Base-by-base conservation (phyloP, 1,140 invertebrate species). In the Drosophila ironensis region DNA sequence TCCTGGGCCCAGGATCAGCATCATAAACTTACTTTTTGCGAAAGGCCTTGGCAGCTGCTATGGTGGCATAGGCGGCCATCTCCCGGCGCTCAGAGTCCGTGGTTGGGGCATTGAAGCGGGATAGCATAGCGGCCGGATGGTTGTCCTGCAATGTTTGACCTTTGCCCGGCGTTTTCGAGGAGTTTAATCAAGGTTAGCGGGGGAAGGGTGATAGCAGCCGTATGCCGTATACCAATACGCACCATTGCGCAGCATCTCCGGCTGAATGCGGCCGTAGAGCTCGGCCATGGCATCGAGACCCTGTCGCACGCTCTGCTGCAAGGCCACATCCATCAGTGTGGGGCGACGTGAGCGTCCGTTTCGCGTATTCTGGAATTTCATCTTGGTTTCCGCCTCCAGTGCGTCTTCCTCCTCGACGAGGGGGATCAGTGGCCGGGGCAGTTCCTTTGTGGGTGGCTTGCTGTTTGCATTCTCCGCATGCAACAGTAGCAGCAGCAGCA, bases 61-160 rank as follows among this genome's bases (percentile, higher is more conserved):
- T 67, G 11, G 80, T 86, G 11, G 89, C 89, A 72, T 87, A 90
- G 44, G 89, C 89, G 24, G 89, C 87, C 88, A 88, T 88, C 48
- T 88, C 80, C 28, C 72, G 41, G 2, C 64, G 50, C 12, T 76
- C 69, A 8, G 82, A 70, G 22, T 87, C 89, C 28, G 48, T 44
- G 27, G 63, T 64, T 17, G 89, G 84, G 16, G 76, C 89, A 70
- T 89, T 90, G 50, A 90, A 90, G 52, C 78, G 73, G 4, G 87
- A 76, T 4, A 90, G 64, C 42, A 89, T 51, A 0, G 88, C 84
- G 24, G 87, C 89, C 11, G 89, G 89, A 87, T 90, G 89, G 51
- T 90, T 81, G 25, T 80, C 67, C 38, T 88, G 68, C 42, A 90
- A 68, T 17, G 87, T 70, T 63, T 89, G 81, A 51, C 89, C 89